These are phyloP conservation scores for Oryctes rhinoceros DNA, from an alignment of 1,140 invertebrate species.

Conservation along the genomic window DNA sequence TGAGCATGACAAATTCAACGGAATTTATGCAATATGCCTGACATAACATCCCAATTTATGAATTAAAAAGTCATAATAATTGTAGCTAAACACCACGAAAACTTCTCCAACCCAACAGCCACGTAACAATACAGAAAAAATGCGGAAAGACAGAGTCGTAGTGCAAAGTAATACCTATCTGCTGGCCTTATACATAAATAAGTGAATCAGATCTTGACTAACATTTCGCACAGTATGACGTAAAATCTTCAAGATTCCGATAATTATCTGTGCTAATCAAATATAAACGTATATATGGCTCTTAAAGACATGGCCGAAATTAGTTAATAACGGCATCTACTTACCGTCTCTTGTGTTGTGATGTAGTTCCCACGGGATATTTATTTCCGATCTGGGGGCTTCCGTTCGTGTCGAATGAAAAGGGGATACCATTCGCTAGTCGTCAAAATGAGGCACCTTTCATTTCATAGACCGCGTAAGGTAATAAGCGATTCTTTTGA, in stretches of 20 bases:
- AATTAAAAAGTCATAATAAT: no score
- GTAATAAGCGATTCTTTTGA: background rate
- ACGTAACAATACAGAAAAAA: no score
- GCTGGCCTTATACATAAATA: background rate
- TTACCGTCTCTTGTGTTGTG: slow-evolving; percentile 2
- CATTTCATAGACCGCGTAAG: slow-evolving; percentile 26
- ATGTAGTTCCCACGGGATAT: slow-evolving; percentile 10
- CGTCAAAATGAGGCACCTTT: slow-evolving; percentile 5
- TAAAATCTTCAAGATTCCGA: slow-evolving; percentile 20
- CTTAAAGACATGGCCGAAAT: background rate
- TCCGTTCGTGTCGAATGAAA: slow-evolving; percentile 26
- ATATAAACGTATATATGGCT: slow-evolving; percentile 23
- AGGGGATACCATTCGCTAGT: background rate
- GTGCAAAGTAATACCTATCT: no score
- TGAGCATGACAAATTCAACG: no score
- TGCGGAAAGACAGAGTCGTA: no score
- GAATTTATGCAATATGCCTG: no score
- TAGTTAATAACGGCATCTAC: slow-evolving; percentile 25
- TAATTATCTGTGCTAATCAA: slow-evolving; percentile 31
- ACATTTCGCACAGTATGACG: slow-evolving; percentile 1
- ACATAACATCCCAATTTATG: no score
- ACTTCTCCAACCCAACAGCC: no score
- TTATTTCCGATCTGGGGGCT: background rate
- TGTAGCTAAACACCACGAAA: no score
- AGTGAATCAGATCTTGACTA: background rate